Evolutionary conservation across 2,888 invertebrate genomes (phyloP).

Genomic region (Conistra vaccinii): DNA sequence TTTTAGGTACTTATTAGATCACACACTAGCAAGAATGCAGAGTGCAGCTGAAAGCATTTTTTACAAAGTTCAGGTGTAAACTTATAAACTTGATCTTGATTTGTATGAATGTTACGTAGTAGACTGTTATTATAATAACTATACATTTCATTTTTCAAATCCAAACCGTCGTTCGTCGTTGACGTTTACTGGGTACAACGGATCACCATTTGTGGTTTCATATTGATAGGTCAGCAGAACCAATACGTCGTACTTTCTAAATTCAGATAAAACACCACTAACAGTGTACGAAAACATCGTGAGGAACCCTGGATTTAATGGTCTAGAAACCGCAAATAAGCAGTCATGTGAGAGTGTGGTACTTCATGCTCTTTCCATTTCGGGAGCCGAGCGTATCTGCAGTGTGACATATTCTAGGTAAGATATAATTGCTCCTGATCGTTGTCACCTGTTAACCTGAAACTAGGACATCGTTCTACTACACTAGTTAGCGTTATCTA

Average conservation of each 20-base stretch:
- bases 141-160: background rate
- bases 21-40: background rate
- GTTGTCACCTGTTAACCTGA: constrained; percentile 43
- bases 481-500: constrained; percentile 64
- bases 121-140: background rate
- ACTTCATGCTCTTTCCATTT: constrained; percentile 3
- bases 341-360: background rate
- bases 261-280: background rate
- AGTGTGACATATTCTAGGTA: constrained; percentile 1
- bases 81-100: background rate
- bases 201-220: background rate
- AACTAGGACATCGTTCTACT: constrained; percentile 53
- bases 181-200: background rate
- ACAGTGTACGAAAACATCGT: constrained; percentile 1
- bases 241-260: background rate
- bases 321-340: constrained; percentile 27
- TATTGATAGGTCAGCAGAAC: background rate
- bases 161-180: background rate
- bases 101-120: background rate
- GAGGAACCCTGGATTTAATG: constrained; percentile 20
- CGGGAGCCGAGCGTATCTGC: background rate
- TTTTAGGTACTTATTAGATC: background rate
- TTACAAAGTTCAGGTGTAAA: background rate
- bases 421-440: constrained; percentile 41
- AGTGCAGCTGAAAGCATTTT: background rate